Percentiles rank a stretch among this genome's conserved stretches.
These are phyloP conservation scores for Sinosuthora webbiana DNA, from an alignment of 2,113 vertebrate genomes.

Conservation along the genomic window DNA sequence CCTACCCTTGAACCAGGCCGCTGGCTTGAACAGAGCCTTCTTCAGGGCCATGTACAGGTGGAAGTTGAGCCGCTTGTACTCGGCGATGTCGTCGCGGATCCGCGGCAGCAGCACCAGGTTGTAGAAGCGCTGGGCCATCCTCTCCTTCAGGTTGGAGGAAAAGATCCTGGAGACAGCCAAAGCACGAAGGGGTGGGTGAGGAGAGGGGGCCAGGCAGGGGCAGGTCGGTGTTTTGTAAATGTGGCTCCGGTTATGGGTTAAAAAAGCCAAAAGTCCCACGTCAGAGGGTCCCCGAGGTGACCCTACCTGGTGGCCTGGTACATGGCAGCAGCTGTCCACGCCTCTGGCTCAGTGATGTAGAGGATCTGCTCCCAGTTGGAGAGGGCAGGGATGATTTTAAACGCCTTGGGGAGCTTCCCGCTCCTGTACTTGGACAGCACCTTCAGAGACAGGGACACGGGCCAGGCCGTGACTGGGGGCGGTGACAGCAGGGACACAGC, in stretches of 20 bases:
- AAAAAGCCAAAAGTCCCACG: accelerated
- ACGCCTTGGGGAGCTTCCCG: constrained; percentile 94
- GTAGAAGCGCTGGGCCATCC: constrained; percentile 96
- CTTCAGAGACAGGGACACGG: constrained; percentile 45
- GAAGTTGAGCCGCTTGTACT: constrained; percentile 95
- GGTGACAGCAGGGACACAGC: neutral
- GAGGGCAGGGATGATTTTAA: constrained; percentile 94
- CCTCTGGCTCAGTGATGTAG: constrained; percentile 91
- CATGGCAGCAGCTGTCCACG: constrained; percentile 95
- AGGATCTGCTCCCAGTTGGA: constrained; percentile 98
- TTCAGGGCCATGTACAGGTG: constrained; percentile 95
- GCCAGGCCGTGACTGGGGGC: accelerated
- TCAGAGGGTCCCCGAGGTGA: neutral
- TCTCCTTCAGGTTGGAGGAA: constrained; percentile 92
- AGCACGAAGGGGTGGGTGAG: accelerated
- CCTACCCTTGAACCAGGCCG: constrained; percentile 97
- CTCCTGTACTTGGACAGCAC: constrained; percentile 93
- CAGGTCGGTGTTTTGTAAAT: accelerated
- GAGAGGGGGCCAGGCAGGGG: accelerated
- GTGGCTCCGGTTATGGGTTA: neutral
- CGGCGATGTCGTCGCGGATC: constrained; percentile 89
- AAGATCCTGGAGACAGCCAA: constrained; percentile 83
- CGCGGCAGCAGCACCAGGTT: constrained; percentile 93
- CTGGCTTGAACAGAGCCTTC: constrained; percentile 96
- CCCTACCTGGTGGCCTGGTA: constrained; percentile 93